A percentile compares a stretch with the other conserved stretches of the same genome.
These are phyloP conservation scores for Laspeyria flexula DNA, from an alignment of 2,888 invertebrate species.

Conservation along the genomic window DNA sequence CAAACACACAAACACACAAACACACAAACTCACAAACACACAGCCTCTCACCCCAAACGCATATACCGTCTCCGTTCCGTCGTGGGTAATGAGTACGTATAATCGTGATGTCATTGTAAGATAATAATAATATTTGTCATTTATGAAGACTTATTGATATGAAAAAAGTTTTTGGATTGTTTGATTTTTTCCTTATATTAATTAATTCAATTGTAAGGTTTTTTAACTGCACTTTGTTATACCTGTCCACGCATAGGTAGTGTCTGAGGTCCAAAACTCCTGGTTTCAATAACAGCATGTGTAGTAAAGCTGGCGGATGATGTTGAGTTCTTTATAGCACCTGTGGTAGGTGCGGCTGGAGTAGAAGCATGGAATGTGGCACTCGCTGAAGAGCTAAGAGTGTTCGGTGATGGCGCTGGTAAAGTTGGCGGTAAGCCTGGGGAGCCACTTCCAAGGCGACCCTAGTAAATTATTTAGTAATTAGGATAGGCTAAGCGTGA, in stretches of 20 bases:
- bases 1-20: too few species aligned
- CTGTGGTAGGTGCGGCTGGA: slow-evolving; percentile 63
- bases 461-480: slow-evolving; percentile 52
- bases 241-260: slow-evolving; percentile 82
- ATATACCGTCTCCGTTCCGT: too few species aligned
- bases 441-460: slow-evolving; percentile 78
- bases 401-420: slow-evolving; percentile 90
- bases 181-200: too few species aligned
- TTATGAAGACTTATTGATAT: too few species aligned
- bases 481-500: slow-evolving; percentile 9
- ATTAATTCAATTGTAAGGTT: too few species aligned
- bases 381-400: slow-evolving; percentile 87
- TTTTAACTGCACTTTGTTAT: slow-evolving; percentile 8
- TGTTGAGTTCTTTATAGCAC: slow-evolving; percentile 84
- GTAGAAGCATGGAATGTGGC: slow-evolving; percentile 85
- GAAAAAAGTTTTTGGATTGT: too few species aligned
- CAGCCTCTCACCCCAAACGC: too few species aligned
- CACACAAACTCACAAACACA: too few species aligned
- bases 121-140: too few species aligned
- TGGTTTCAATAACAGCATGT: slow-evolving; percentile 78
- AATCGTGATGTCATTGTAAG: too few species aligned
- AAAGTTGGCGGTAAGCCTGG: slow-evolving; percentile 90
- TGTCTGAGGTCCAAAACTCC: slow-evolving; percentile 81
- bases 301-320: slow-evolving; percentile 87
- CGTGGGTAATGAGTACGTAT: too few species aligned